A percentile compares a stretch with the other conserved stretches of the same genome.
Conservation (phyloP, 2,888 invertebrate genomes). For the Netelia fuscicornis region DNA sequence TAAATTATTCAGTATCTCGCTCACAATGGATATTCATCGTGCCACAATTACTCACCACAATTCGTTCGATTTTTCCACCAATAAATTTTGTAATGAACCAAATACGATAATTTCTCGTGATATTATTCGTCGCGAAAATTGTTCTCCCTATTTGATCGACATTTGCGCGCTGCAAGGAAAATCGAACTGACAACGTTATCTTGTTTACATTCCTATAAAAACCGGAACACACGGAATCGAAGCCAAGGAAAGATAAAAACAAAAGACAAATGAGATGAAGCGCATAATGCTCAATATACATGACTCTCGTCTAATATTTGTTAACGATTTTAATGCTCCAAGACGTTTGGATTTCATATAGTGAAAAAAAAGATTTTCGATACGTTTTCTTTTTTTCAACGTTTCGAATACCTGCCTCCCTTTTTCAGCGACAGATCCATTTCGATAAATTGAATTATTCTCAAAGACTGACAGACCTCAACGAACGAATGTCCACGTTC, state of each 20-base stretch:
- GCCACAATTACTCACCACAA: slow-evolving; percentile 38
- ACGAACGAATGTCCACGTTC: slow-evolving; percentile 66
- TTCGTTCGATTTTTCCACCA: slow-evolving; percentile 31
- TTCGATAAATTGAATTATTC: slow-evolving; percentile 70
- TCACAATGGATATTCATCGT: slow-evolving; percentile 38
- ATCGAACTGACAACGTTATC: slow-evolving; percentile 11
- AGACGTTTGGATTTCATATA: slow-evolving; percentile 8
- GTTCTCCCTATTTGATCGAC: slow-evolving; percentile 26
- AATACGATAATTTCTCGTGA: slow-evolving; percentile 14
- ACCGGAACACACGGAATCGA: background rate
- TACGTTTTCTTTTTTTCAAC: slow-evolving; percentile 55
- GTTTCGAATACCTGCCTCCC: slow-evolving; percentile 28
- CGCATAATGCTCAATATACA: slow-evolving; percentile 66
- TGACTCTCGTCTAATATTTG: slow-evolving; percentile 50
- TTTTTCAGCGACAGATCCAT: slow-evolving; percentile 42
- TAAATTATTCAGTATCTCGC: slow-evolving; percentile 8
- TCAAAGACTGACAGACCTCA: slow-evolving; percentile 76
- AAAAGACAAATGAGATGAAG: slow-evolving; percentile 40
- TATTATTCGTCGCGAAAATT: background rate
- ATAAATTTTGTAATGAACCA: slow-evolving; percentile 3
- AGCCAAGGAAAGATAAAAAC: slow-evolving; percentile 6
- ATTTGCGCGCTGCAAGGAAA: slow-evolving; percentile 37
- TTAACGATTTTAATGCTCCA: slow-evolving; percentile 39
- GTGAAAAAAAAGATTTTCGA: slow-evolving; percentile 56
- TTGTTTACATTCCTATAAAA: slow-evolving; percentile 40